Conservation (phyloP, 1,140 invertebrate species). For the Oncopeltus fasciatus region DNA sequence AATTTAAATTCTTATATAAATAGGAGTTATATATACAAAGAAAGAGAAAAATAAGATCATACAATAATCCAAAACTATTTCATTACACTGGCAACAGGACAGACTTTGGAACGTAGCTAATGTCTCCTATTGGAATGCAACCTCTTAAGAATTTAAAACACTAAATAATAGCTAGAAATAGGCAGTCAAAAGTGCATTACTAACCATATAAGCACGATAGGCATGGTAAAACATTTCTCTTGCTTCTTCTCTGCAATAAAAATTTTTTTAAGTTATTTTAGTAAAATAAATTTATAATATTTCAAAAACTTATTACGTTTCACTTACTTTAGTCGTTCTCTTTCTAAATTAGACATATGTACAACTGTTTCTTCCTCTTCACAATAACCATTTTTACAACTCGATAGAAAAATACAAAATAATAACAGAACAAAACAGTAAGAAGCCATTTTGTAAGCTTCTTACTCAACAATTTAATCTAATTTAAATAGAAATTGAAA, state of each 20-base stretch:
- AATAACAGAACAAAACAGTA: not conserved
- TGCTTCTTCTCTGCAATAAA: conserved; percentile 57
- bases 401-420: not conserved
- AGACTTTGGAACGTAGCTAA: no score
- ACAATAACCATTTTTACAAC: not conserved
- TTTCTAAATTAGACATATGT: conserved; percentile 41
- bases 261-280: not conserved
- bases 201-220: conserved; percentile 88
- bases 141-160: no score
- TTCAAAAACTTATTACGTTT: conserved; percentile 10
- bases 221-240: conserved; percentile 95
- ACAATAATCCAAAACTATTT: no score
- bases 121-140: no score
- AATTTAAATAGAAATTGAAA: not conserved
- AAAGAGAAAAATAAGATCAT: no score
- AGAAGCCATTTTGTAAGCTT: conserved; percentile 1
- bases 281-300: not conserved
- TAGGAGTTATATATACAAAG: no score
- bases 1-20: no score
- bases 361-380: conserved; percentile 28
- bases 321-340: conserved; percentile 36
- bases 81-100: no score
- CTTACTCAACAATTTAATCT: not conserved
- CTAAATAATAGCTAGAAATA: no score
- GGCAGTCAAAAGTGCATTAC: no score